Conservation (phyloP, 2,888 invertebrate genomes). For the Epistrophella euchroma region DNA sequence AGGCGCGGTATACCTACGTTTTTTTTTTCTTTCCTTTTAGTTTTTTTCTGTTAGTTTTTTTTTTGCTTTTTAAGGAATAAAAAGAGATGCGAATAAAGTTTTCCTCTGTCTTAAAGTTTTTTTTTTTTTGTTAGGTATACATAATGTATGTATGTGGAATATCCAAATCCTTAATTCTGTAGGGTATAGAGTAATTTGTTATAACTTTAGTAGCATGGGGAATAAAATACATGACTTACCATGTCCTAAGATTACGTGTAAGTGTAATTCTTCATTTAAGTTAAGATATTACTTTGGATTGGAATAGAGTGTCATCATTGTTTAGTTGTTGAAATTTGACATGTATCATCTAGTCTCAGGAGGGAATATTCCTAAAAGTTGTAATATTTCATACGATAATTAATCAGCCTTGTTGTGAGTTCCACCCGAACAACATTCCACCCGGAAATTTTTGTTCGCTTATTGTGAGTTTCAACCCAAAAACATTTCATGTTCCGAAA, state of each 20-base stretch:
- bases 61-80: conserved; percentile 7
- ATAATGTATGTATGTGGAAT: conserved; percentile 8
- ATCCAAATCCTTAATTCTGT: conserved; percentile 32
- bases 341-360: neutral
- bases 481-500: no score
- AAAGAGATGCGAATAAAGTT: conserved; percentile 23
- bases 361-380: no score
- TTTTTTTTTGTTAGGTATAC: neutral
- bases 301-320: neutral
- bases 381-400: no score
- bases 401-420: no score
- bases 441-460: no score
- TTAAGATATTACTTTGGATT: neutral
- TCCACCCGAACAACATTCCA: no score
- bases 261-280: neutral
- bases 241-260: neutral
- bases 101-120: conserved; percentile 30
- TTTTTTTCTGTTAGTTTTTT: neutral
- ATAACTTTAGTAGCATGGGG: neutral
- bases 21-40: neutral
- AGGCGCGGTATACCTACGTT: neutral
- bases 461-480: no score
- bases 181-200: conserved; percentile 39
- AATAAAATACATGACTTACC: neutral
- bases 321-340: neutral